Base-by-base conservation (phyloP, 92 coral and sea anemone species). In the Siderastrea radians region DNA sequence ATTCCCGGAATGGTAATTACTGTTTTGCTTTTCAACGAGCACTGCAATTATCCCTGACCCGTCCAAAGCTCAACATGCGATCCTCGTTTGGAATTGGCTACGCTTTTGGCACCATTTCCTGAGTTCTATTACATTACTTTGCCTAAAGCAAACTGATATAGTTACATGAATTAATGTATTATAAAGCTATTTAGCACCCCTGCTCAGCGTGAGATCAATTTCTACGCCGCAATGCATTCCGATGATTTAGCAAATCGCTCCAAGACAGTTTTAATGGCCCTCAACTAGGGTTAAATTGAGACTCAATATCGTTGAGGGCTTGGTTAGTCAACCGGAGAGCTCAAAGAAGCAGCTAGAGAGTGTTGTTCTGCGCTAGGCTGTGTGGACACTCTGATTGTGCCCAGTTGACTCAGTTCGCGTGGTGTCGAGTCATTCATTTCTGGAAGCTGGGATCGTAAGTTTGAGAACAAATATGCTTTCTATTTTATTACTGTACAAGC, bases 1-100 rank as follows among this genome's bases (percentile, higher is more conserved):
- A 81, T 81, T 55, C 57, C 9, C 6, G 77, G 86, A 57, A 69
- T 70, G 86, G 48, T 7, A 82, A 71, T 70, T 61, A 82, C 45
- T 45, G 45, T 17, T 57, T 53, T 81, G 48, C n/a, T 62, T 54
- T 70, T 72, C 86, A 71, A 7, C 69, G 38, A 54, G 69, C 57
- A 11, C 38, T 3, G 62, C 53, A 68, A 69, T 54, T 69, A 53
- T 52, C 43, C 4, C 38, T 45, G 52, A 44, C 17, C 44, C 64
- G 45, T 61, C 51, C 49, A 49, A 50, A 16, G 48, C 10, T n/a
- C 45, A 68, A 52, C 60, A 49, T 79, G 16, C 7, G 73, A 82
- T 50, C 51, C 17, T 51, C 67, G 52, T 14, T 65, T 49, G 6
- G n/a, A 80, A 65, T 65, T 16, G 16, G 49, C 50, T 49, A 2